Evolutionary conservation across 2,888 invertebrate genomes (phyloP).

Genomic region (Meganola albula): DNA sequence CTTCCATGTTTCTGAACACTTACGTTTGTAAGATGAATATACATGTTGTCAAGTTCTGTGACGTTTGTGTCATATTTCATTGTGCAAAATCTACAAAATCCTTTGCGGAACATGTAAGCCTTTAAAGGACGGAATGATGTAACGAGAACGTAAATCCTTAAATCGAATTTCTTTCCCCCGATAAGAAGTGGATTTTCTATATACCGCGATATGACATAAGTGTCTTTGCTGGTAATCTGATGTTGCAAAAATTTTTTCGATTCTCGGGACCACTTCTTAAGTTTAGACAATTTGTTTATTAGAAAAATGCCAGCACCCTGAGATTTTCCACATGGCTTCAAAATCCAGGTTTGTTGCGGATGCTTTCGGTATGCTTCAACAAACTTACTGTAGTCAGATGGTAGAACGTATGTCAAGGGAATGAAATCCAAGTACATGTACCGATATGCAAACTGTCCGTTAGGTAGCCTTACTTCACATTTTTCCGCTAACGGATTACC

Average conservation of each 20-base stretch:
- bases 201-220: slow-evolving; percentile 95
- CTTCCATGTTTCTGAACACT: slow-evolving; percentile 97
- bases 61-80: slow-evolving; percentile 94
- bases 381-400: slow-evolving; percentile 96
- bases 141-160: slow-evolving; percentile 92
- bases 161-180: slow-evolving; percentile 96
- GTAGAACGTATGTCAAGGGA: slow-evolving; percentile 94
- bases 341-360: slow-evolving; percentile 96
- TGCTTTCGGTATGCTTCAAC: slow-evolving; percentile 95
- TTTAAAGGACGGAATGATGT: slow-evolving; percentile 95
- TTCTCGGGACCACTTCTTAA: slow-evolving; percentile 92
- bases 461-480: slow-evolving; percentile 53
- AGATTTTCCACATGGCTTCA: slow-evolving; percentile 96
- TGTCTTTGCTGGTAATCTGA: slow-evolving; percentile 86
- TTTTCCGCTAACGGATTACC: slow-evolving; percentile 90
- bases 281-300: slow-evolving; percentile 94
- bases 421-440: slow-evolving; percentile 92
- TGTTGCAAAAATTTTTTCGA: slow-evolving; percentile 90
- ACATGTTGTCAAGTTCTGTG: slow-evolving; percentile 92
- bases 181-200: slow-evolving; percentile 95
- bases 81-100: slow-evolving; percentile 96
- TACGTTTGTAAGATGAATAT: slow-evolving; percentile 96
- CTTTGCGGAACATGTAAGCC: slow-evolving; percentile 92
- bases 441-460: slow-evolving; percentile 81
- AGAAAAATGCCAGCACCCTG: slow-evolving; percentile 95